These are phyloP conservation scores for Megamerina dolium DNA, from an alignment of 2,888 invertebrate species.

Conservation along the genomic window DNA sequence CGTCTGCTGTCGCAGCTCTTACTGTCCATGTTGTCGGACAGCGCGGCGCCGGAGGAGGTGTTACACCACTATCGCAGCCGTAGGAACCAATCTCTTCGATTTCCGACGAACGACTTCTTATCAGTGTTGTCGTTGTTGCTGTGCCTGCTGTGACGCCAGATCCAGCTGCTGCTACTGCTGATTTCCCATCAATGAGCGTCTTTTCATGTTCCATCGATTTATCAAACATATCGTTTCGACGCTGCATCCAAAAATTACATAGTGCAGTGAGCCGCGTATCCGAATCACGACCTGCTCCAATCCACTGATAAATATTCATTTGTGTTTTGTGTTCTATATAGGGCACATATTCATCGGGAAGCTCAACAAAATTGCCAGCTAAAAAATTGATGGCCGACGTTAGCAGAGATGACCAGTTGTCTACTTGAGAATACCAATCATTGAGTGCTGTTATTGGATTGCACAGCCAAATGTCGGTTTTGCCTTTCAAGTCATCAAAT, in stretches of 20 bases:
- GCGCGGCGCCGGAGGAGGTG: constrained; percentile 55
- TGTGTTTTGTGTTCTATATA: constrained; percentile 76
- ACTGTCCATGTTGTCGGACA: constrained; percentile 81
- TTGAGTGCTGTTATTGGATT: constrained; percentile 77
- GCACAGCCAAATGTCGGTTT: constrained; percentile 66
- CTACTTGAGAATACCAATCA: constrained; percentile 68
- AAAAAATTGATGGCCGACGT: constrained; percentile 77
- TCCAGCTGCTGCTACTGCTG: too few relatives aligned
- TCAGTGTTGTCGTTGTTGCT: constrained; percentile 34
- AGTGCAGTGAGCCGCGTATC: constrained; percentile 69
- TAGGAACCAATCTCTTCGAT: constrained; percentile 29
- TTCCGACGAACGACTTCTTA: constrained; percentile 35
- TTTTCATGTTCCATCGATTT: constrained; percentile 23
- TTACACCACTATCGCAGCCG: constrained; percentile 14
- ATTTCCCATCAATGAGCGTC: constrained; percentile 7
- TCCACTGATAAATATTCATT: constrained; percentile 68
- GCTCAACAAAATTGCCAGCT: constrained; percentile 72
- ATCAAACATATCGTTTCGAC: constrained; percentile 51
- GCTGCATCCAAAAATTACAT: constrained; percentile 74
- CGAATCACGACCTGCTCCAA: constrained; percentile 86
- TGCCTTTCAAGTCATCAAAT: constrained; percentile 66
- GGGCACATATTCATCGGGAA: constrained; percentile 82
- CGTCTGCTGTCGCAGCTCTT: constrained; percentile 68
- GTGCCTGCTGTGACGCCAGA: neutral
- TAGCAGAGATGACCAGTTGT: constrained; percentile 69